Evolutionary conservation across 2,888 invertebrate species (phyloP).

Genomic region (Drosophila rubida): DNA sequence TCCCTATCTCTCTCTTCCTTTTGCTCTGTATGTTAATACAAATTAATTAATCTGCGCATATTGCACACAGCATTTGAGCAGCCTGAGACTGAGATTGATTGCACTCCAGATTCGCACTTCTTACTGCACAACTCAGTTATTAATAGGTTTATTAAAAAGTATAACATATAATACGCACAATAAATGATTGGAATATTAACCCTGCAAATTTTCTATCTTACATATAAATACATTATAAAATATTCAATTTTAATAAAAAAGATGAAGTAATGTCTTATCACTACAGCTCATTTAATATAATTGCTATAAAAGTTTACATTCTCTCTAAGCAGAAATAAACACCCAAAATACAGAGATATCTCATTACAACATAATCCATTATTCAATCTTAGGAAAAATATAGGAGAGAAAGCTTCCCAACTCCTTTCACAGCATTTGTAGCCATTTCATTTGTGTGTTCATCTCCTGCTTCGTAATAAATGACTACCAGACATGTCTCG

Average conservation of each 20-base stretch:
- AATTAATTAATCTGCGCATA: slow-evolving; percentile 76
- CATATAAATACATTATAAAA: too few relatives aligned
- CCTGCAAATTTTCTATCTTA: too few relatives aligned
- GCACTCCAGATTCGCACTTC: slow-evolving; percentile 28
- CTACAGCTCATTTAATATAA: too few relatives aligned
- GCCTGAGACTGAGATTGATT: slow-evolving; percentile 68
- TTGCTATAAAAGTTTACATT: neutral
- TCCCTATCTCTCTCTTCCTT: slow-evolving; percentile 5
- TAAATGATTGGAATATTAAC: too few relatives aligned
- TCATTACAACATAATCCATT: slow-evolving; percentile 1
- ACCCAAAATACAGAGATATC: neutral
- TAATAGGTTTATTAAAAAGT: slow-evolving; percentile 4
- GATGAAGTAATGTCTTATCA: too few relatives aligned
- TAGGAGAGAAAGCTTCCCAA: neutral
- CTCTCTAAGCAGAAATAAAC: neutral
- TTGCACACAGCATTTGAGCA: slow-evolving; percentile 54
- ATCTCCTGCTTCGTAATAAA: slow-evolving; percentile 49
- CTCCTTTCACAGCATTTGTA: slow-evolving; percentile 1
- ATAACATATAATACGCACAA: neutral
- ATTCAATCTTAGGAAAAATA: neutral
- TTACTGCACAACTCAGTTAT: slow-evolving; percentile 1
- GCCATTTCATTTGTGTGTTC: neutral
- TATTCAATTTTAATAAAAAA: too few relatives aligned
- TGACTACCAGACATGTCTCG: slow-evolving; percentile 57
- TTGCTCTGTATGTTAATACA: slow-evolving; percentile 67